Base-by-base conservation (phyloP, 1,140 invertebrate genomes). In the Gonioctena quinquepunctata region DNA sequence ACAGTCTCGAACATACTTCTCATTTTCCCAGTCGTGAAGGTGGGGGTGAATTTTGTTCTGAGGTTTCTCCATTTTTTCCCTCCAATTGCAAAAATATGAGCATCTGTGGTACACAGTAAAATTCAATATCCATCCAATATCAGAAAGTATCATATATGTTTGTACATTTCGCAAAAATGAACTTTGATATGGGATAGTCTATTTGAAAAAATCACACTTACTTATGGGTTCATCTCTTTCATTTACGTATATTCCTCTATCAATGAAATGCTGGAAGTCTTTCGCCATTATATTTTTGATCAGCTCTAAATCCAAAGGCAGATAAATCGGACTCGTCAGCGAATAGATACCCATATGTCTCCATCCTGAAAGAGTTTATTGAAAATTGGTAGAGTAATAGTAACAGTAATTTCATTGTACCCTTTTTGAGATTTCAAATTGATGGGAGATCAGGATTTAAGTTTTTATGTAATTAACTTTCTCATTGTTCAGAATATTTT, bases 21-120 rank as follows among this genome's bases (percentile, higher is more conserved):
- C 63, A 88, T 76, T 73, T 86, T 87, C 25, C 73, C 66, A 26
- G 84, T 83, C 0, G 85, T 83, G 71, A 88, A 87, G 3, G 86
- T 82, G 18, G 85, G 85, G 1, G 83, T 84, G 18, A 88, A 60
- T 68, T 83, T 83, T 3, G 48, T 71, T 67, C 87, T 72, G 0
- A 87, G 69, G 57, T 77, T 73, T 71, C 83, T 86, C 87, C 87
- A 88, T 63, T 81, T 73, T 21, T 78, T 69, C 16, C 84, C 86
- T 18, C 76, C 73, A 21, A 85, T 54, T 7, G 72, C 71, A 62
- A 89, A 84, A 25, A 90, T 71, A 57, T 87, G 63, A 25, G 82
- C 4, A 82, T 80, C 1, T 82, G 78, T 0, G n/a, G n/a, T n/a
- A n/a, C n/a, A n/a, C n/a, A n/a, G n/a, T n/a, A n/a, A n/a, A n/a